A percentile compares a stretch with the other conserved stretches of the same genome.
Conservation (phyloP, 2,113 vertebrate species). For the Channa maculata region DNA sequence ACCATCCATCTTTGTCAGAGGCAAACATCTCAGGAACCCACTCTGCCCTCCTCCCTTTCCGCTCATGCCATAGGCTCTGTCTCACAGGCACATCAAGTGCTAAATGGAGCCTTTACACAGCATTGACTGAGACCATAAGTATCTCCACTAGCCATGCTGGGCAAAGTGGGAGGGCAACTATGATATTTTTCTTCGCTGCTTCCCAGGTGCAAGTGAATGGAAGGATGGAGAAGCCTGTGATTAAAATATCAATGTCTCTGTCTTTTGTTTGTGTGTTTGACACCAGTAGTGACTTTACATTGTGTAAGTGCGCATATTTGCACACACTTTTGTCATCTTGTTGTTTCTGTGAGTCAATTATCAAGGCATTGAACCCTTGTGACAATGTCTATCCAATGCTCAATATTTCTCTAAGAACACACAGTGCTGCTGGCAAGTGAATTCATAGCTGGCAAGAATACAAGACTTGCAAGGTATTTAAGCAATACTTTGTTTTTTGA, state of each 20-base stretch:
- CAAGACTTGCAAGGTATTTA: slow-evolving; percentile 18
- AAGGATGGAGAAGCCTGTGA: slow-evolving; percentile 31
- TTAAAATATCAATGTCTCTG: slow-evolving; percentile 28
- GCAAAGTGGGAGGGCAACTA: slow-evolving; percentile 41
- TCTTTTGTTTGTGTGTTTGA: slow-evolving; percentile 7
- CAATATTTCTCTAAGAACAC: neutral
- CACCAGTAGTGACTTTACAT: slow-evolving; percentile 9
- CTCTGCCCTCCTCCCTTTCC: neutral
- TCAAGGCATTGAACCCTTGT: slow-evolving; percentile 11
- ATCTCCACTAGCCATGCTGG: slow-evolving; percentile 48
- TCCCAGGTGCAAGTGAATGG: slow-evolving; percentile 44
- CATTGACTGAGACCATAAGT: slow-evolving; percentile 74
- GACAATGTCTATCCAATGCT: slow-evolving; percentile 11
- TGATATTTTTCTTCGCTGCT: slow-evolving; percentile 35
- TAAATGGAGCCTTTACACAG: slow-evolving; percentile 85
- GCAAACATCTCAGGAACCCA: slow-evolving; percentile 78
- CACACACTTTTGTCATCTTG: slow-evolving; percentile 42
- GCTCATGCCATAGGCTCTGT: slow-evolving; percentile 73
- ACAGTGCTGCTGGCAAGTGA: neutral
- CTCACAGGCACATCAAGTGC: slow-evolving; percentile 75
- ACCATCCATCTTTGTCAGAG: slow-evolving; percentile 93
- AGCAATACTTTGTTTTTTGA: slow-evolving; percentile 3
- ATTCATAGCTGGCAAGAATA: slow-evolving; percentile 40
- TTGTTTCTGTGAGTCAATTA: slow-evolving; percentile 46
- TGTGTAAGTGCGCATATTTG: neutral